Evolutionary conservation across 2,113 vertebrate genomes (phyloP), one percentile per base, ranked within the genome.

Genomic region (Tichodroma muraria): DNA sequence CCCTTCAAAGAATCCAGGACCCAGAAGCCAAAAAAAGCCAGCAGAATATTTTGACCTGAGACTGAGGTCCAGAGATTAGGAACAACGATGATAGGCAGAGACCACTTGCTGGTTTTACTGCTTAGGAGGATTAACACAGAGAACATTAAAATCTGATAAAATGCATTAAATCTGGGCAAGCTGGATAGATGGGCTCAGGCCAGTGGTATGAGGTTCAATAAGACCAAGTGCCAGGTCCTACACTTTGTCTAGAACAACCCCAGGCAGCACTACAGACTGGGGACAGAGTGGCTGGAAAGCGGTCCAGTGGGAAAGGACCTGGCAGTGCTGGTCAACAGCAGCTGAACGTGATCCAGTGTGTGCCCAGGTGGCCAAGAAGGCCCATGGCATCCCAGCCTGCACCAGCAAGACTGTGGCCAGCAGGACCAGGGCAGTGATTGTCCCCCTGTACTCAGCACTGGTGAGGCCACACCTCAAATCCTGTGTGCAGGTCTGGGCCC

Each of bases 401-500:
- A 8, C 1, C 19, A 59, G 10, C 8, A 45, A 5, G 0, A 21
- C 28, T 15, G 38, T 30, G 20, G 9, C n/a, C 53, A 75, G n/a
- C 20, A 66, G 33, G 20, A 10, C 2, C 15, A 52, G 60, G 8
- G 13, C 8, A 59, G 27, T 0, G 27, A 73, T 30, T 73, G 33
- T 38, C 19, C 12, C 31, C 0, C 27, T 44, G 18, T 37, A 11
- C 44, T 73, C 7, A 4, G 12, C 37, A 33, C 22, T 50, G 27
- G 1, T 44, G 27, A 44, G 59, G 59, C 3, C 30, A 27, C 35
- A 57, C 13, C 27, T 63, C 5, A 2, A 38, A 2, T 54, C 1
- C 49, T 21, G 9, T 63, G 40, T 35, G 1, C 49, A 63, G 24
- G 5, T 71, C 50, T 80, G 42, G 30, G 21, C 15, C 8, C 1